Base-by-base conservation (phyloP, 2,888 invertebrate genomes). In the Holacanthella duospinosa region DNA sequence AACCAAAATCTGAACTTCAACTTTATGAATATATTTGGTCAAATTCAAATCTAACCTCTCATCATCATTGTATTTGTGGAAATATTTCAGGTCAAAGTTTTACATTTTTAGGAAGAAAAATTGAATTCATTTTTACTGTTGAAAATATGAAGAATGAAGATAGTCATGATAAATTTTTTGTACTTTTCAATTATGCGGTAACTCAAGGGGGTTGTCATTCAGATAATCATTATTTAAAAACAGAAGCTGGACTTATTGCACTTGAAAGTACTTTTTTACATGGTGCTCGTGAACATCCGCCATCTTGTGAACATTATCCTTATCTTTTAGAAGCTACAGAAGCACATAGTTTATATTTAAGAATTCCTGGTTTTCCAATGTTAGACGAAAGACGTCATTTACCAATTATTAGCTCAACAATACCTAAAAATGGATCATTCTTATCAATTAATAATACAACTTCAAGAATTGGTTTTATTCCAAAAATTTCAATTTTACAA, bases 271-370 rank as follows among this genome's bases (percentile, higher is more conserved):
- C 66, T 12, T 71, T 68, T 29, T 68, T 62, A 48, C 68, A 71
- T 59, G 70, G 71, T 16, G 64, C 66, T 21, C 62, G 66, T 43
- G 68, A 69, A 24, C 66, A 64, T 36, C 65, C 65, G 1, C 68
- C 68, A 16, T 65, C 66, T 4, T 87, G 87, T 77, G 83, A 83
- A n/a, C 85, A 86, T 64, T 78, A 85, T 63, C 88, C 90, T 2
- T 90, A 89, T 86, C 79, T 89, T 68, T 82, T 90, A 62, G 86
- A 86, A 75, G 88, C 89, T 1, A 83, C 87, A 66, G 84, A 86
- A 67, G 89, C 89, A 75, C 84, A 87, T 59, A 89, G 89, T 48
- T 81, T 91, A 63, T 90, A 88, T 76, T 80, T 91, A 64, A 81
- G 89, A 69, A 88, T 73, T 16, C 71, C 71, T 1, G 73, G 73